Conservation (phyloP, 2,888 invertebrate species). For the Xanthia icteritia region DNA sequence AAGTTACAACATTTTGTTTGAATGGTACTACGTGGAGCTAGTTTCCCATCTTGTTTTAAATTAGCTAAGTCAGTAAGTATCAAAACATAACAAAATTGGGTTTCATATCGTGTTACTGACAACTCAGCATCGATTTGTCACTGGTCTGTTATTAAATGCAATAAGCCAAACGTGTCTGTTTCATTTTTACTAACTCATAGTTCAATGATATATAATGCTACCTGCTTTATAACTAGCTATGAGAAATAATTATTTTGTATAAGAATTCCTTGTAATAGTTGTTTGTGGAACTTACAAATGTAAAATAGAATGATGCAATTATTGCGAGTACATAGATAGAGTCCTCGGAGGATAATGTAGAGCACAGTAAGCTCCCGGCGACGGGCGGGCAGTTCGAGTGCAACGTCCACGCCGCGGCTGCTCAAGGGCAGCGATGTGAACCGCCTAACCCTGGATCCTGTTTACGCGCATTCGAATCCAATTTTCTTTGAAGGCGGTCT, state of each 20-base stretch:
- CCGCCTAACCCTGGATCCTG: conserved; percentile 78
- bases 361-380: conserved; percentile 53
- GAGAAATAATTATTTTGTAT: conserved; percentile 6
- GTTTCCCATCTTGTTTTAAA: conserved; percentile 60
- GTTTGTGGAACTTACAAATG: conserved; percentile 34
- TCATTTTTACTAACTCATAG: conserved; percentile 38
- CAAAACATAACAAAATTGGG: conserved; percentile 67
- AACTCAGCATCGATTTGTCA: conserved; percentile 52
- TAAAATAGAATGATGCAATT: conserved; percentile 35
- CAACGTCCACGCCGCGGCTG: conserved; percentile 58
- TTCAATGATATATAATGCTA: conserved; percentile 19
- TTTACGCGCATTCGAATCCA: conserved; percentile 87
- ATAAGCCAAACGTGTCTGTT: conserved; percentile 36
- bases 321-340: conserved; percentile 41
- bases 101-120: conserved; percentile 49
- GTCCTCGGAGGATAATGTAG: conserved; percentile 34
- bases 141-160: conserved; percentile 52
- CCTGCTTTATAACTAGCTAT: background rate
- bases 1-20: conserved; percentile 69
- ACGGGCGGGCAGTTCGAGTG: conserved; percentile 49
- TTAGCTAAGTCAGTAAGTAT: conserved; percentile 55
- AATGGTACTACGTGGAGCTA: conserved; percentile 60
- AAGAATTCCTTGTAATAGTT: conserved; percentile 20
- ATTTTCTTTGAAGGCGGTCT: conserved; percentile 88
- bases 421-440: conserved; percentile 75